Percentiles rank a stretch among this genome's conserved stretches.
phyloP scores from a whole-genome alignment of 2,888 invertebrate species.

The Pandemis corylana region DNA sequence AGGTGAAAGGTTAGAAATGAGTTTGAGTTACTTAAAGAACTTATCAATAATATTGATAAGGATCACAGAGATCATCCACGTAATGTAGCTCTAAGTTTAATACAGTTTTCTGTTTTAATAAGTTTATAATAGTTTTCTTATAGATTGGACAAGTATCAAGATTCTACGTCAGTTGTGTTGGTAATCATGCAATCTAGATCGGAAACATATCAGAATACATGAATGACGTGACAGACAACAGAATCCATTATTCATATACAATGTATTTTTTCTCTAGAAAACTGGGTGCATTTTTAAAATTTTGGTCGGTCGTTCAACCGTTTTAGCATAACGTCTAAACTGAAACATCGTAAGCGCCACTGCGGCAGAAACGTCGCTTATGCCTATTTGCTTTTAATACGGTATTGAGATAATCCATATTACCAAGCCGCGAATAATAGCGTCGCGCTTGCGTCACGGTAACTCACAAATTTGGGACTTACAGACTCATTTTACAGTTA shows the following conservation, averaged over 20 bases:
- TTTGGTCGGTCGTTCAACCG: conserved; percentile 78
- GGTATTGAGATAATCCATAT: conserved; percentile 15
- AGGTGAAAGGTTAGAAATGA: not conserved
- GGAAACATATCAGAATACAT: conserved; percentile 61
- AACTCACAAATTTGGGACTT: conserved; percentile 25
- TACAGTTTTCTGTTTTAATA: too few species aligned
- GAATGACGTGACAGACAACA: conserved; percentile 61
- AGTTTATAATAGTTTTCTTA: too few species aligned
- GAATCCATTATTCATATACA: conserved; percentile 66
- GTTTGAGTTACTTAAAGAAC: not conserved
- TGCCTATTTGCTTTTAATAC: not conserved
- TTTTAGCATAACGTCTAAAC: conserved; percentile 5
- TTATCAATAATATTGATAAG: not conserved
- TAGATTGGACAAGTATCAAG: not conserved
- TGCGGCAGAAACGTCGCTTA: not conserved
- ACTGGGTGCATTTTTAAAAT: conserved; percentile 75
- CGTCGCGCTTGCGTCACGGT: conserved; percentile 36
- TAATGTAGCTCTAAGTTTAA: too few species aligned
- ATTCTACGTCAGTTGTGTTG: conserved; percentile 53
- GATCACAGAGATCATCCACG: too few species aligned
- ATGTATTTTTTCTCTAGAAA: conserved; percentile 68
- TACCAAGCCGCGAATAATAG: conserved; percentile 30
- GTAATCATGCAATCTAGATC: conserved; percentile 68
- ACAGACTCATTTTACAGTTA: conserved; percentile 38
- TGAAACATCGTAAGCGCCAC: conserved; percentile 11